Conservation (phyloP, 1,140 invertebrate species). For the Achroia grisella region DNA sequence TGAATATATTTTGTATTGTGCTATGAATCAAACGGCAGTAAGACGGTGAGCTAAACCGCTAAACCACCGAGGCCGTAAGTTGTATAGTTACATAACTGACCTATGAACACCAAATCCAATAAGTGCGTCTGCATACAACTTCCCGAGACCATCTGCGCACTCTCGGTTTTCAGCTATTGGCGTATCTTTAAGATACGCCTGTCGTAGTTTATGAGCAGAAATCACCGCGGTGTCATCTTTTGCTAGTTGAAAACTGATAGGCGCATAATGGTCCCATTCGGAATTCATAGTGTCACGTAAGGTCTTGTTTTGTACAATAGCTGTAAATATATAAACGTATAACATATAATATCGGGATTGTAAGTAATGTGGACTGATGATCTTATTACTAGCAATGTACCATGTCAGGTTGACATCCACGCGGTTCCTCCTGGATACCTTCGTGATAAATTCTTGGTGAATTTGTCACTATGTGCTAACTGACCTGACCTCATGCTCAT, state of each 20-base stretch:
- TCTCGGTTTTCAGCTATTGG: conserved; percentile 26
- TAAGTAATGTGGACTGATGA: too few relatives aligned
- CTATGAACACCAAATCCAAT: conserved; percentile 41
- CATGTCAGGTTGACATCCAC: too few relatives aligned
- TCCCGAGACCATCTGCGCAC: conserved; percentile 28
- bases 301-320: conserved; percentile 40
- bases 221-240: conserved; percentile 20
- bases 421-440: too few relatives aligned
- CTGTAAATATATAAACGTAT: conserved; percentile 11
- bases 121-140: conserved; percentile 43
- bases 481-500: too few relatives aligned
- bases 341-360: too few relatives aligned
- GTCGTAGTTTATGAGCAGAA: conserved; percentile 11
- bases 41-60: too few relatives aligned
- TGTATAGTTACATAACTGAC: conserved; percentile 18
- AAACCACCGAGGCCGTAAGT: too few relatives aligned
- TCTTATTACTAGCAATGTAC: too few relatives aligned
- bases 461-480: too few relatives aligned
- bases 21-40: too few relatives aligned
- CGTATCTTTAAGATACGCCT: conserved; percentile 30
- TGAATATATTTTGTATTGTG: too few relatives aligned
- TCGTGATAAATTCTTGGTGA: too few relatives aligned
- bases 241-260: conserved; percentile 34
- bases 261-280: conserved; percentile 46
- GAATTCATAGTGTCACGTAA: conserved; percentile 35